Evolutionary conservation across 2,113 vertebrate genomes (phyloP).

Genomic region (Gnathonemus longibarbis): DNA sequence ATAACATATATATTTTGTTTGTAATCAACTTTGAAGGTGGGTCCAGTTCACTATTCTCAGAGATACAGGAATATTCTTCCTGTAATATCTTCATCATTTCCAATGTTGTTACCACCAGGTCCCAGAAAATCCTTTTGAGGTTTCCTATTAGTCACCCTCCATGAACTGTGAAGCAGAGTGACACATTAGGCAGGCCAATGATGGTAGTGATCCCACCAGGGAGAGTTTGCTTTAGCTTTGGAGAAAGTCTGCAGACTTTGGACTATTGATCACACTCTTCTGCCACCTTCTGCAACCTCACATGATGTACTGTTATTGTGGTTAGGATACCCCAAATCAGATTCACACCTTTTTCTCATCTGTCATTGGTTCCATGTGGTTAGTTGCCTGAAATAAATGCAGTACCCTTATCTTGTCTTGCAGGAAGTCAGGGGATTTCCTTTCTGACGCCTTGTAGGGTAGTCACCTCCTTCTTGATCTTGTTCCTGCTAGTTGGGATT

Average conservation of each 20-base stretch:
- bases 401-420: constrained; percentile 21
- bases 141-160: constrained; percentile 14
- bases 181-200: constrained; percentile 21
- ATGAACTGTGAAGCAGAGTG: constrained; percentile 23
- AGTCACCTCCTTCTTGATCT: constrained; percentile 45
- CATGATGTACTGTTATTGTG: neutral
- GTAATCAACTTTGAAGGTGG: neutral
- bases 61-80: neutral
- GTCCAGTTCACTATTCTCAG: neutral
- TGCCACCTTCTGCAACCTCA: constrained; percentile 38
- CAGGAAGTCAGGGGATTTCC: constrained; percentile 57
- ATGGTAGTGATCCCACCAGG: constrained; percentile 21
- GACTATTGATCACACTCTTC: constrained; percentile 59
- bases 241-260: constrained; percentile 57
- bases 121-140: neutral
- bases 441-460: constrained; percentile 58
- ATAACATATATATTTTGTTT: neutral
- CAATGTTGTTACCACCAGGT: neutral
- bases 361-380: neutral
- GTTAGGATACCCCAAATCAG: neutral
- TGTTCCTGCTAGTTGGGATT: constrained; percentile 58
- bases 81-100: neutral
- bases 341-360: neutral
- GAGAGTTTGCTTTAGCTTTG: constrained; percentile 50
- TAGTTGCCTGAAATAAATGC: neutral